phyloP scores from a whole-genome alignment of 2,888 invertebrate genomes.

The Eulithis testata region DNA sequence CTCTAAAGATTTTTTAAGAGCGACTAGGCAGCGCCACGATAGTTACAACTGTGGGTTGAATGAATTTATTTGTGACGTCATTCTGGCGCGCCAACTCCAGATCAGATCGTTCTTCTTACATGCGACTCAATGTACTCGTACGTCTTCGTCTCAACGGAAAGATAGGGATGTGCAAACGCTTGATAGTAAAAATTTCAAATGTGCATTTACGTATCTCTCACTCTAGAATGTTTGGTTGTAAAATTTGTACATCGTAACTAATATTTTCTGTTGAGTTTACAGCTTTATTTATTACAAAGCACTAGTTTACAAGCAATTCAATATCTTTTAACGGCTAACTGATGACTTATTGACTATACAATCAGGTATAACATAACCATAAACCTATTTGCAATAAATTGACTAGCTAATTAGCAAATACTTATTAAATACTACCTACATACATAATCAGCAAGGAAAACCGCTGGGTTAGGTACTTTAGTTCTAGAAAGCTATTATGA shows the following conservation, averaged over 20 bases:
- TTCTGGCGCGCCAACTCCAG: slow-evolving; percentile 60
- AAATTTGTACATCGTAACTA: neutral
- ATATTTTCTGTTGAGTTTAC: slow-evolving; percentile 26
- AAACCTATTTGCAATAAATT: slow-evolving; percentile 32
- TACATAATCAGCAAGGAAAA: slow-evolving; percentile 20
- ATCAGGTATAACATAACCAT: slow-evolving; percentile 27
- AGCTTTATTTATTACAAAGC: slow-evolving; percentile 21
- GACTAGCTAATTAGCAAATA: slow-evolving; percentile 26
- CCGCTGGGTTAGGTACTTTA: slow-evolving; percentile 2
- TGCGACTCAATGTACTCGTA: slow-evolving; percentile 17
- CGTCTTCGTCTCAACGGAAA: slow-evolving; percentile 12
- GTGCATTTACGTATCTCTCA: slow-evolving; percentile 12
- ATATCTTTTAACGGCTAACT: slow-evolving; percentile 23
- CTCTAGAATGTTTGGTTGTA: slow-evolving; percentile 5
- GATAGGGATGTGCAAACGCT: slow-evolving; percentile 21
- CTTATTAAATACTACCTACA: slow-evolving; percentile 9
- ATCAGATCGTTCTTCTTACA: slow-evolving; percentile 68
- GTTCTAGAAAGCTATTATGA: slow-evolving; percentile 4
- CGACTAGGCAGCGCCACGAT: neutral
- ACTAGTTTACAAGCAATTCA: slow-evolving; percentile 27
- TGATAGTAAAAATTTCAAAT: slow-evolving; percentile 24
- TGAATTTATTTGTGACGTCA: slow-evolving; percentile 72
- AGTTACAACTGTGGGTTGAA: slow-evolving; percentile 33
- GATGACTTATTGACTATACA: slow-evolving; percentile 28
- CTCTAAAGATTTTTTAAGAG: neutral